Evolutionary conservation across 92 coral and sea anemone genomes (phyloP), one percentile per base, ranked within the genome.

Genomic region (Parazoanthus swiftii): DNA sequence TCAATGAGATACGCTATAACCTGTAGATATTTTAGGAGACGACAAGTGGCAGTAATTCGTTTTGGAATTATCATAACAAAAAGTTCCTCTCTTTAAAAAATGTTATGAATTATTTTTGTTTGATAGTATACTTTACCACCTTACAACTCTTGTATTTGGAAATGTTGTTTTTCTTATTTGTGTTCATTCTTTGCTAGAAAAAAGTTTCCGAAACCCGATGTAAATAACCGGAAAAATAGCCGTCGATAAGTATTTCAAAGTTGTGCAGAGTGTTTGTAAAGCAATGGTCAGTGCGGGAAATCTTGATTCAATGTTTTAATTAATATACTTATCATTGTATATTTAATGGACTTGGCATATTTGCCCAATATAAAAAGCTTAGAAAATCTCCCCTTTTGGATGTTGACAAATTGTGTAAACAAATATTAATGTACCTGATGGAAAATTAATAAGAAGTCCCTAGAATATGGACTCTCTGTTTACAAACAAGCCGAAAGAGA

Each of bases 371-470:
- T 50, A 14, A 63, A 21, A 67, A 9, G 74, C 51, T 18, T 20
- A 51, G 65, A 84, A 46, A 18, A 72, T 44, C 44, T 48, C 20
- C 15, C 14, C n/a, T 29, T 42, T 54, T 21, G 66, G 26, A 44
- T 84, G 76, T 70, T 75, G 87, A 59, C 29, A 84, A 70, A n/a
- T 71, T 71, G 65, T 6, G 44, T 68, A 84, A 84, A 84, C 87
- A 84, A 7, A 18, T 13, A 18, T 16, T 71, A 71, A 46, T 71
- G 25, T 20, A 44, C 66, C 59, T 29, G 87, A 84, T 68, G 66
- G 26, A 68, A 44, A 43, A 68, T 37, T 59, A n/a, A 48, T 25
- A 23, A 23, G 20, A 51, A 26, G 37, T 37, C 77, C 21, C 16
- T 56, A 54, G 70, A 54, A n/a, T 1, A 10, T 46, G 13, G 11